A percentile compares a stretch with the other conserved stretches of the same genome.
Evolutionary conservation across 2,797 vertebrate genomes (phyloP).

Genomic region (Coregonus sp.): DNA sequence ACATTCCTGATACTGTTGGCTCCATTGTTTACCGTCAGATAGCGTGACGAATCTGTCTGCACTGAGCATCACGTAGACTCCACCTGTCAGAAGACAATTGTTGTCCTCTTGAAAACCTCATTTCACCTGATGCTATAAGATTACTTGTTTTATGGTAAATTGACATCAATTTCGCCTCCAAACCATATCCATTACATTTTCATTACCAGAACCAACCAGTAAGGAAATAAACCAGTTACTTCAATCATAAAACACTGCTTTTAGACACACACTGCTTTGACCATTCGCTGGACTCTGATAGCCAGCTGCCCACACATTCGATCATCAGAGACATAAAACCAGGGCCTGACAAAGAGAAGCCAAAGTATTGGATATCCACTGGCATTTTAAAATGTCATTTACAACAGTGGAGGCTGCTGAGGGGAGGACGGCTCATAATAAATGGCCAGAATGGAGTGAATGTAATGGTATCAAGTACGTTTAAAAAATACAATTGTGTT

Average conservation of each 20-base stretch:
- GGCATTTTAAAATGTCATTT: neutral
- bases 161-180: neutral
- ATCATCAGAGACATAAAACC: neutral
- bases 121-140: constrained; percentile 7
- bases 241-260: neutral
- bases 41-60: neutral
- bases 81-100: too few relatives aligned
- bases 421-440: too few relatives aligned
- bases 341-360: neutral
- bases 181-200: neutral
- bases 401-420: too few relatives aligned
- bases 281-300: neutral
- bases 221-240: constrained; percentile 24
- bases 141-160: constrained; percentile 8
- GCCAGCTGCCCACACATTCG: neutral
- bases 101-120: neutral
- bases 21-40: neutral
- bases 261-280: neutral
- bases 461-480: too few relatives aligned
- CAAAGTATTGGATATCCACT: neutral
- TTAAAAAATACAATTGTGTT: too few relatives aligned
- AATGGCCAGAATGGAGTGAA: too few relatives aligned
- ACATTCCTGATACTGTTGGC: constrained; percentile 49
- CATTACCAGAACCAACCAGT: constrained; percentile 13
- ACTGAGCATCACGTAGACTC: too few relatives aligned